Conservation (phyloP, 1,140 invertebrate genomes). For the Euura saliciscinereae region DNA sequence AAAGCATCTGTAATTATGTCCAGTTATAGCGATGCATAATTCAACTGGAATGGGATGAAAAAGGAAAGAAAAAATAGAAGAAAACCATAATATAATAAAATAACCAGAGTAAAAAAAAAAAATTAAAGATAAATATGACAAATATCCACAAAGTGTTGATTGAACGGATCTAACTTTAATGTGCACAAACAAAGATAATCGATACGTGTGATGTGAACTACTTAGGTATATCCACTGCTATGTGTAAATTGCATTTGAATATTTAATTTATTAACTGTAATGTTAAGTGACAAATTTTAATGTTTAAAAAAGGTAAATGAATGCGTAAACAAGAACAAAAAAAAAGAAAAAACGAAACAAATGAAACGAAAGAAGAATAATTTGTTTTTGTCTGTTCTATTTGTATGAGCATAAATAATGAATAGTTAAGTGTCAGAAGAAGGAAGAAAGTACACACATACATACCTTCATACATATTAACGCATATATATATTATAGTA, state of each 20-base stretch:
- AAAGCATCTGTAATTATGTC: no score
- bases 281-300: neutral
- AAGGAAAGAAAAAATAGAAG: no score
- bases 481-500: no score
- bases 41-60: no score
- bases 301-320: neutral
- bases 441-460: neutral
- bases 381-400: slow-evolving; percentile 11
- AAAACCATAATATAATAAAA: no score
- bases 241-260: slow-evolving; percentile 30
- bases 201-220: neutral
- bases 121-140: neutral
- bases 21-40: no score
- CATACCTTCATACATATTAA: neutral
- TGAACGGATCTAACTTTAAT: neutral
- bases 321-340: no score
- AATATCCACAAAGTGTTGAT: neutral
- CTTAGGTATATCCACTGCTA: slow-evolving; percentile 15
- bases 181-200: neutral
- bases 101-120: no score
- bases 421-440: slow-evolving; percentile 2
- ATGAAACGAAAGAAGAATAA: slow-evolving; percentile 9
- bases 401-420: slow-evolving; percentile 25
- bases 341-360: neutral
- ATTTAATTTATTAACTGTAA: slow-evolving; percentile 7